Evolutionary conservation across 2,113 vertebrate species (phyloP), one percentile per base, ranked within the genome.

Genomic region (Bucco capensis): DNA sequence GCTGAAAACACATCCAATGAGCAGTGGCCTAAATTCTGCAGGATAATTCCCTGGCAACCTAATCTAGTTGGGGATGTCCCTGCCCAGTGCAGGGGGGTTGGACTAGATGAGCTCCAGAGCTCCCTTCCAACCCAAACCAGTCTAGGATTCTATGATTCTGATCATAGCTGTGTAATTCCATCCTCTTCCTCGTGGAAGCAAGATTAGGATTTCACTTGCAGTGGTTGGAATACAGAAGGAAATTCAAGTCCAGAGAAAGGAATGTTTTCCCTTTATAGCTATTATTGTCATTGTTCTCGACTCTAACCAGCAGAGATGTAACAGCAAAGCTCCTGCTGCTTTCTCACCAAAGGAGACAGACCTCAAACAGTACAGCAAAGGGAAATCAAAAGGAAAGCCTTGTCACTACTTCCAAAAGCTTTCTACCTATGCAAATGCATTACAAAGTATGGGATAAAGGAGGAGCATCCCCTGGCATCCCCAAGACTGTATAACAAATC

Each of bases 11-110:
- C 83, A 82, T 88, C 50, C 28, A 79, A 65, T 7, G 19, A 58
- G 83, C 77, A 89, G 86, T 90, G 83, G 83, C 92, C 92, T 86
- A 91, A 57, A 96, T 94, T 94, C 83, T 82, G 62, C 53, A 53
- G 46, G 47, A 46, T 38, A 42, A 19, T 51, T 90, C 25, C 73
- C 35, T 37, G 44, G 31, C n/a, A n/a, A n/a, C n/a, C n/a, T n/a
- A n/a, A n/a, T n/a, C n/a, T n/a, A n/a, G n/a, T n/a, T n/a, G n/a
- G n/a, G n/a, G n/a, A n/a, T n/a, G n/a, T n/a, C n/a, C n/a, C n/a
- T n/a, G n/a, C n/a, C n/a, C n/a, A n/a, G n/a, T n/a, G n/a, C n/a
- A n/a, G n/a, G n/a, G n/a, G n/a, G n/a, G n/a, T n/a, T n/a, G n/a
- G n/a, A n/a, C n/a, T n/a, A n/a, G n/a, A n/a, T n/a, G n/a, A n/a